Evolutionary conservation across 2,113 vertebrate species (phyloP), one percentile per base, ranked within the genome.

Genomic region (Onychostruthus taczanowskii): DNA sequence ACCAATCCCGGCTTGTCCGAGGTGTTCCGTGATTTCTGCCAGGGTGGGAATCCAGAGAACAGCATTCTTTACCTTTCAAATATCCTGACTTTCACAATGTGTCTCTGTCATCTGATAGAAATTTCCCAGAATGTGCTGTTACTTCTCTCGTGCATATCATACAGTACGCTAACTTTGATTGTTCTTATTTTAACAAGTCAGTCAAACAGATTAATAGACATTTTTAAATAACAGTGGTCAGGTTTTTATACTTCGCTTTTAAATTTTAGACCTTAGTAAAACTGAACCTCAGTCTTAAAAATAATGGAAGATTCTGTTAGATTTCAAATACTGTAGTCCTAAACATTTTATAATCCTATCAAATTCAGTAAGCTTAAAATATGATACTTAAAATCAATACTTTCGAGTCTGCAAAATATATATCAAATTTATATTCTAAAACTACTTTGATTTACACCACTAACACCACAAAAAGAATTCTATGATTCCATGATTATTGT

Each of bases 341-440:
- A 96, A 95, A 96, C 53, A 88, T 91, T 97, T 96, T 81, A 96
- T 95, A 95, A 92, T 92, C 93, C 94, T 97, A 91, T 94, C 87
- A 95, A 96, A 96, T 96, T 91, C 96, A 91, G 82, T 95, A 96
- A 97, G 91, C 91, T 96, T 97, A 97, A 97, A 96, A 97, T 97
- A 96, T 92, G 95, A 97, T 95, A 94, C 78, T 94, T 96, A 96
- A 97, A 97, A 97, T 96, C 93, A 96, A 97, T 97, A 94, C 91
- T 95, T 97, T 94, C 35, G 87, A 97, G 95, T 94, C 93, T 96
- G 91, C 85, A 98, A 98, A 98, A 97, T 97, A 97, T 91, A 95
- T 97, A 97, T 94, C 85, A 95, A 94, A 97, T 93, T 97, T 97
- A 97, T 96, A 84, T 93, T 95, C 94, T 95, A 98, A 98, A 96